A percentile compares a stretch with the other conserved stretches of the same genome.
Conservation (phyloP, 2,113 vertebrate genomes). For the Nyctibius bracteatus region DNA sequence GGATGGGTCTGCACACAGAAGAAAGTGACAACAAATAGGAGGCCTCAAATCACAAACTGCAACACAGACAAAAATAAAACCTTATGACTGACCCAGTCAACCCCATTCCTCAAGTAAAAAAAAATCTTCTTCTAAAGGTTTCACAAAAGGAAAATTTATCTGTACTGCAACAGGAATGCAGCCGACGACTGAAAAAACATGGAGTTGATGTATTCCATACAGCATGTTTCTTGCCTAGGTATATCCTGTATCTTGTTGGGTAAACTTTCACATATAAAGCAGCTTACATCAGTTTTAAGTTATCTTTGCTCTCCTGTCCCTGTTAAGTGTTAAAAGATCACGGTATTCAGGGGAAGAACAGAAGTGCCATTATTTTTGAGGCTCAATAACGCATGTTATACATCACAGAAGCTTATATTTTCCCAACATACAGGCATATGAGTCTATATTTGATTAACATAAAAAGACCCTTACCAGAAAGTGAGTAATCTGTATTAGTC, state of each 20-base stretch:
- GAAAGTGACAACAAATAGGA: neutral
- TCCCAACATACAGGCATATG: neutral
- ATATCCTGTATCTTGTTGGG: neutral
- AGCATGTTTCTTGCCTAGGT: neutral
- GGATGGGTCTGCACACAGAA: neutral
- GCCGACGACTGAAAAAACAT: neutral
- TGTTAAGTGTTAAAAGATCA: neutral
- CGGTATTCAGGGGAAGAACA: neutral
- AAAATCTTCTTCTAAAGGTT: neutral
- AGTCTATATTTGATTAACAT: constrained; percentile 46
- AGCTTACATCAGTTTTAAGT: neutral
- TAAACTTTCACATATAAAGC: neutral
- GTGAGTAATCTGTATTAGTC: constrained; percentile 92
- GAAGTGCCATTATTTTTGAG: neutral
- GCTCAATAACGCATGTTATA: neutral
- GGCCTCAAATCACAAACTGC: neutral
- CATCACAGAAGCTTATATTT: constrained; percentile 15
- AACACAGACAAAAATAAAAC: neutral
- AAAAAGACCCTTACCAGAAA: constrained; percentile 85
- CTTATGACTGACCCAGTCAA: neutral
- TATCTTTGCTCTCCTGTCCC: neutral
- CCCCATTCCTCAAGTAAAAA: neutral
- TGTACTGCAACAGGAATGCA: neutral
- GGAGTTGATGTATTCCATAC: neutral
- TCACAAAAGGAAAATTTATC: neutral